phyloP scores from a whole-genome alignment of 23 tunicate genomes.

The Halocynthia roretzi region DNA sequence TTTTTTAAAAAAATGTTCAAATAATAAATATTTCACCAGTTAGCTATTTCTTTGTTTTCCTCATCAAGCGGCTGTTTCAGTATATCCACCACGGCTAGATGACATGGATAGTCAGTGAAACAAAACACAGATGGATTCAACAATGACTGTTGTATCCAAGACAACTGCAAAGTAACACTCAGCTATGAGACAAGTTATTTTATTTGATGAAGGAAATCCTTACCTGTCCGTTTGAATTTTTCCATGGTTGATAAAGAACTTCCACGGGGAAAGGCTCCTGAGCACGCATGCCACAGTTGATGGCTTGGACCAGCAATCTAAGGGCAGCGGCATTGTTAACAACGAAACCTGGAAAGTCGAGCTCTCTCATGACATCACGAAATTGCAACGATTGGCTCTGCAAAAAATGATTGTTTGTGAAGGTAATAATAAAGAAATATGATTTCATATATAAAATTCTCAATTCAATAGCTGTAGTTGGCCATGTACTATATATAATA shows the following conservation, averaged over 20 bases:
- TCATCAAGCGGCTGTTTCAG: constrained; percentile 88
- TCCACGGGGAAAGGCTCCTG: constrained; percentile 59
- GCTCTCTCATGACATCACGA: constrained; percentile 46
- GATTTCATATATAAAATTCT: no score
- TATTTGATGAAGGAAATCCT: background rate
- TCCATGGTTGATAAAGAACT: constrained; percentile 47
- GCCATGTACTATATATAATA: no score
- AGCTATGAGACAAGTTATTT: constrained; percentile 1
- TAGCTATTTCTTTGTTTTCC: constrained; percentile 23
- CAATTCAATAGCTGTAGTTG: no score
- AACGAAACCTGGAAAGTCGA: constrained; percentile 62
- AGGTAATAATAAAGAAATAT: no score
- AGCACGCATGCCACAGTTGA: constrained; percentile 23
- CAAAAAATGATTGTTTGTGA: background rate
- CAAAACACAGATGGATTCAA: constrained; percentile 36
- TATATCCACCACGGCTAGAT: constrained; percentile 31
- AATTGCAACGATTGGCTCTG: constrained; percentile 56
- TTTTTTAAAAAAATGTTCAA: no score
- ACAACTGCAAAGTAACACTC: constrained; percentile 26
- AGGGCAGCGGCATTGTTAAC: constrained; percentile 50
- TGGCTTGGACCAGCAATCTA: constrained; percentile 52
- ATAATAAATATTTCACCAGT: background rate
- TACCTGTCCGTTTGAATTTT: constrained; percentile 68
- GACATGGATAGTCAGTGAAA: constrained; percentile 44
- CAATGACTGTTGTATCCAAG: constrained; percentile 56